These are phyloP conservation scores for Cryptophagus acutangulus DNA, from an alignment of 2,888 invertebrate species.

Conservation along the genomic window DNA sequence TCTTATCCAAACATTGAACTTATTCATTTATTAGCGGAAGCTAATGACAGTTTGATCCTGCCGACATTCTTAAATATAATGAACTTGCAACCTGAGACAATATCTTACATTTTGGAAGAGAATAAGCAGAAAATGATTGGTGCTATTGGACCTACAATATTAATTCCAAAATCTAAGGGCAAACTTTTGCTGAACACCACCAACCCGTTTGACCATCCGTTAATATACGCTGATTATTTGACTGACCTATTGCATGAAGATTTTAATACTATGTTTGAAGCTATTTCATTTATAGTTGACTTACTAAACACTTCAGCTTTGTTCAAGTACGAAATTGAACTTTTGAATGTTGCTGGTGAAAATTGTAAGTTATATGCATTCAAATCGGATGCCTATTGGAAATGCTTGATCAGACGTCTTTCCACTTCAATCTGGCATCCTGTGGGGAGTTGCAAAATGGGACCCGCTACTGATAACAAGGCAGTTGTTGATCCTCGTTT, in stretches of 20 bases:
- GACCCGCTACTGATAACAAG: background rate
- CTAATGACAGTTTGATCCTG: no score
- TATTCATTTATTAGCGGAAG: background rate
- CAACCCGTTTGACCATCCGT: background rate
- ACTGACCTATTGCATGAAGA: background rate
- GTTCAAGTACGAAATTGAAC: background rate
- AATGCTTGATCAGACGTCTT: background rate
- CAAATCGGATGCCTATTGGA: background rate
- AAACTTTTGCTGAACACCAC: background rate
- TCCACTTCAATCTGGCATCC: background rate
- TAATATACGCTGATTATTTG: slow-evolving; percentile 1
- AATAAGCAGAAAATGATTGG: background rate
- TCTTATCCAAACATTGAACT: background rate
- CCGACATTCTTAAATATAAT: no score
- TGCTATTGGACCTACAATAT: background rate
- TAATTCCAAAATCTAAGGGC: background rate
- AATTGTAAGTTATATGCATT: background rate
- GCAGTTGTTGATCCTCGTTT: background rate
- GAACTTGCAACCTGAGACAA: no score
- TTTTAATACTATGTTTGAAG: no score
- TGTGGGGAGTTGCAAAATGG: background rate
- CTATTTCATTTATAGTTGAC: background rate
- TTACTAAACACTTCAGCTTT: background rate
- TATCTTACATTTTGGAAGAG: no score
- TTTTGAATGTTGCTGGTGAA: background rate